These are phyloP conservation scores for Chrysomela aeneicollis DNA, from an alignment of 2,888 invertebrate species.

Conservation along the genomic window DNA sequence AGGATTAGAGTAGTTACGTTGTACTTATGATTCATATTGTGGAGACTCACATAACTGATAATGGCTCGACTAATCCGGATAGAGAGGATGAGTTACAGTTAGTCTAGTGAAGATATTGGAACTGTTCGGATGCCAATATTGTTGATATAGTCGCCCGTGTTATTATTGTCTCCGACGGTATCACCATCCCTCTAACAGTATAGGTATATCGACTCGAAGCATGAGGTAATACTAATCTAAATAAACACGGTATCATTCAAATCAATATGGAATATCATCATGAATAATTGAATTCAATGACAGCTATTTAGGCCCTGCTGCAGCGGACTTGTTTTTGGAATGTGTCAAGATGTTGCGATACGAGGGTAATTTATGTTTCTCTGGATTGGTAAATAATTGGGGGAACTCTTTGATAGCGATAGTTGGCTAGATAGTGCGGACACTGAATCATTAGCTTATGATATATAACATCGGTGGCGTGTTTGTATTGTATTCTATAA, in stretches of 20 bases:
- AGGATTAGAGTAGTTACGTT: too few relatives aligned
- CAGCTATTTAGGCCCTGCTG: slow-evolving; percentile 27
- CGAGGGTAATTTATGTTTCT: slow-evolving; percentile 56
- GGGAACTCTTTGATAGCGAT: slow-evolving; percentile 55
- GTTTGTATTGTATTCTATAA: slow-evolving; percentile 57
- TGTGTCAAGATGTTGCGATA: slow-evolving; percentile 50
- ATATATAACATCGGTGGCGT: slow-evolving; percentile 53
- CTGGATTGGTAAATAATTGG: slow-evolving; percentile 57
- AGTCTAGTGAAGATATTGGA: too few relatives aligned
- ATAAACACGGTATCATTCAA: not conserved
- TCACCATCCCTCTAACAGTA: too few relatives aligned
- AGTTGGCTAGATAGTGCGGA: slow-evolving; percentile 54
- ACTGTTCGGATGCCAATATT: too few relatives aligned
- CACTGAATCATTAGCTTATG: slow-evolving; percentile 58
- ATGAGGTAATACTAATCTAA: not conserved
- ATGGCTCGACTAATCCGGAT: too few relatives aligned
- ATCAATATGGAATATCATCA: slow-evolving; percentile 6
- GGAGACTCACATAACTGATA: too few relatives aligned
- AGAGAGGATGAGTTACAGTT: too few relatives aligned
- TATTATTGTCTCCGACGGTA: too few relatives aligned
- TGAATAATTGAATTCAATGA: slow-evolving; percentile 16
- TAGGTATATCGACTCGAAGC: not conserved
- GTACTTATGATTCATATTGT: too few relatives aligned
- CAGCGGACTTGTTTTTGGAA: slow-evolving; percentile 46
- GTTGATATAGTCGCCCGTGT: too few relatives aligned